Evolutionary conservation across 1,140 invertebrate species (phyloP).

Genomic region (Popillia japonica): DNA sequence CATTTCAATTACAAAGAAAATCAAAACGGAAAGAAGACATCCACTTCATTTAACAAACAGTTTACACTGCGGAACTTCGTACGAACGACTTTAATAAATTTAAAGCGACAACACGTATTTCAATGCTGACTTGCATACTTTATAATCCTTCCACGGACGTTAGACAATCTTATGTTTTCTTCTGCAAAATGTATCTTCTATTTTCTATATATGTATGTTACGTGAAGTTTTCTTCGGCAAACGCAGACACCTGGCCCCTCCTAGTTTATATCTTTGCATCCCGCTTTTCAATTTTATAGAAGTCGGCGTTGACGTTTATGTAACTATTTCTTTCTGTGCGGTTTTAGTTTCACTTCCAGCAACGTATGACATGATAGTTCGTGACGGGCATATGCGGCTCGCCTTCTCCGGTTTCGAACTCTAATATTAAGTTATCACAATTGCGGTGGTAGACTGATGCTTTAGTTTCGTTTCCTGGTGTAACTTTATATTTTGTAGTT

Average conservation of each 20-base stretch:
- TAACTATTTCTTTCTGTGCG: slow-evolving; percentile 26
- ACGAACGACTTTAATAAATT: no score
- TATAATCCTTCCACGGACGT: no score
- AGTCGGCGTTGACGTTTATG: slow-evolving; percentile 25
- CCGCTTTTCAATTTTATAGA: slow-evolving; percentile 28
- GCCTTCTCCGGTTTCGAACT: slow-evolving; percentile 8
- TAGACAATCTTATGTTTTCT: no score
- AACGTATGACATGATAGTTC: slow-evolving; percentile 21
- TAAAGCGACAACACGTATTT: no score
- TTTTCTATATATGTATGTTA: no score
- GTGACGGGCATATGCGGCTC: slow-evolving; percentile 14
- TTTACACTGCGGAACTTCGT: no score
- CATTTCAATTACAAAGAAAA: no score
- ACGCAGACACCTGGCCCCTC: not conserved
- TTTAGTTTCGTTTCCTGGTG: not conserved
- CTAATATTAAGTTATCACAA: slow-evolving; percentile 26
- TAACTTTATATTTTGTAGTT: not conserved
- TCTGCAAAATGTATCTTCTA: no score
- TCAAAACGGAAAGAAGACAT: no score
- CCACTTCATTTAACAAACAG: no score
- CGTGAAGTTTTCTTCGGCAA: not conserved
- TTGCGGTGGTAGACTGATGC: not conserved
- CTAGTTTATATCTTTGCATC: not conserved
- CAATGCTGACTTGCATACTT: no score
- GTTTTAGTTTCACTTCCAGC: slow-evolving; percentile 15